A percentile compares a stretch with the other conserved stretches of the same genome.
Conservation (phyloP, 1,140 invertebrate species). For the Leptestheria dahalacensis region DNA sequence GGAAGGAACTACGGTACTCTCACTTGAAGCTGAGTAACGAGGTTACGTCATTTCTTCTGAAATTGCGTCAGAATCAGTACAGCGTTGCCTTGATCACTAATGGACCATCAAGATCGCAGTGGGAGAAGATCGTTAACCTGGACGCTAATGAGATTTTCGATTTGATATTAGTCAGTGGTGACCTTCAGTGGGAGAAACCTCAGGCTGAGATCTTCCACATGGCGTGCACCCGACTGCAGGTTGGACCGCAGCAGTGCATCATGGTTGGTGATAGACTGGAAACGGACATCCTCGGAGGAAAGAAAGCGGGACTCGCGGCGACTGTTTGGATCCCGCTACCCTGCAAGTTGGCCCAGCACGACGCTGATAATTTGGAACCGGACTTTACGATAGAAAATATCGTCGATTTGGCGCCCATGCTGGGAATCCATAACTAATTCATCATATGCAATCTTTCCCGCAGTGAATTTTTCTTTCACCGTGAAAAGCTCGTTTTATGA, state of each 20-base stretch:
- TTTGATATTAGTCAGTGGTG: conserved; percentile 59
- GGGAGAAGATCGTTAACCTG: conserved; percentile 57
- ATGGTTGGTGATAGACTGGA: conserved; percentile 77
- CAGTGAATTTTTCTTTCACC: too few species aligned
- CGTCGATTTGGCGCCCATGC: neutral
- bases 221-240: conserved; percentile 53
- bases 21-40: conserved; percentile 47
- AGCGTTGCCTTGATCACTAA: conserved; percentile 63
- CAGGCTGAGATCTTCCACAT: conserved; percentile 48
- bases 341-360: neutral
- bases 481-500: too few species aligned
- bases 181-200: conserved; percentile 69
- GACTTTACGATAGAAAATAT: conserved; percentile 2
- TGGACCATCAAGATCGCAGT: conserved; percentile 64
- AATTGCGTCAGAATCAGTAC: conserved; percentile 46
- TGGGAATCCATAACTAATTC: neutral
- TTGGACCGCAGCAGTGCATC: conserved; percentile 51
- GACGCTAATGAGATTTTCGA: conserved; percentile 54
- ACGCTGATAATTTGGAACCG: neutral
- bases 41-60: conserved; percentile 43
- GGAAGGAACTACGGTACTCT: conserved; percentile 56
- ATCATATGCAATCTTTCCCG: neutral
- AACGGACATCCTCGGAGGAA: conserved; percentile 66
- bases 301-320: conserved; percentile 50
- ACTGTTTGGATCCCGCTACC: conserved; percentile 55